Evolutionary conservation across 2,113 vertebrate species (phyloP), one percentile per base, ranked within the genome.

Genomic region (Halichoerus grypus): DNA sequence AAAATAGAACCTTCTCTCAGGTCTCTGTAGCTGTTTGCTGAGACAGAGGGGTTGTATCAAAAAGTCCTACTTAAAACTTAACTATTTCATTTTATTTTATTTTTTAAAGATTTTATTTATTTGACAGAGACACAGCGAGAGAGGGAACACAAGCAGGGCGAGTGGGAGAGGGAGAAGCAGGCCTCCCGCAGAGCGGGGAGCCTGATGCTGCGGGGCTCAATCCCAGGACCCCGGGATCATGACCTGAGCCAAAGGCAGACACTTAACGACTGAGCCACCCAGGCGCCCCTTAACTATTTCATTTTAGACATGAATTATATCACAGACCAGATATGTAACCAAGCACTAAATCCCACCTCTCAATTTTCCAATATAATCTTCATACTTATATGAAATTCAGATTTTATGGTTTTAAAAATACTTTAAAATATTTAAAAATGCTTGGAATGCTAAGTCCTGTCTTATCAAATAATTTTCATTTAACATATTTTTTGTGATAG

Each of bases 291-390:
- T 39, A 72, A 71, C 55, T 77, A 36, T 91, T 91, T 80, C 49
- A n/a, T 42, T 36, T 88, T 42, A 94, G 57, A 67, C 5, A 49
- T 31, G n/a, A 72, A 57, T 81, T 86, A 19, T 7, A 82, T 69
- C 67, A 53, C 63, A 65, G 55, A 81, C 39, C 46, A 96, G 51
- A 53, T 83, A 24, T 2, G 16, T 26, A 83, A 59, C 67, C 67
- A n/a, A 67, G 9, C 49, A 53, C 33, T 53, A 59, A 91, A 83
- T 26, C 42, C 26, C 42, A 10, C 16, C 46, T 69, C 42, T 14
- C 28, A 42, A 36, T 92, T 84, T 77, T 95, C 42, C 61, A 76
- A 74, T 80, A 53, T 12, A 90, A 61, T 96, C 14, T 91, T 88
- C 88, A 74, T 24, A 36, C 21, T 80, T 22, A n/a, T 7, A 71